Conservation (phyloP, 37 sponge, comb jelly and placozoan species). For the Beroe forskalii region DNA sequence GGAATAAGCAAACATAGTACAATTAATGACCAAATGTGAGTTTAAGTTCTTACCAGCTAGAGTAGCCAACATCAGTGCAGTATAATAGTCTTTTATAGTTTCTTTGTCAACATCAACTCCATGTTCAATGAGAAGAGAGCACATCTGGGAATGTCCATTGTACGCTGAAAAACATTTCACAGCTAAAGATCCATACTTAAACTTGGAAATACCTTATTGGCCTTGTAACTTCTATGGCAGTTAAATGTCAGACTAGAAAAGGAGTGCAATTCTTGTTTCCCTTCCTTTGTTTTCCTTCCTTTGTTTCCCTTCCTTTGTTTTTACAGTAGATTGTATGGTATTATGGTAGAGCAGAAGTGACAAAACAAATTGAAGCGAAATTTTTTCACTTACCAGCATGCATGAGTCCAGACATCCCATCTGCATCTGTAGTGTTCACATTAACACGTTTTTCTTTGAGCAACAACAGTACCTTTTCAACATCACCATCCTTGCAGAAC, state of each 20-base stretch:
- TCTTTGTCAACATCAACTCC: conserved; percentile 54
- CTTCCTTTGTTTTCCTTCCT: too few relatives aligned
- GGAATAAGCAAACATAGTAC: too few relatives aligned
- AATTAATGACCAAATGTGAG: too few relatives aligned
- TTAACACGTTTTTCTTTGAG: conserved; percentile 20
- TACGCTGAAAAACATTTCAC: conserved; percentile 59
- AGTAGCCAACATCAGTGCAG: conserved; percentile 55
- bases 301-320: too few relatives aligned
- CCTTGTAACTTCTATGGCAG: too few relatives aligned
- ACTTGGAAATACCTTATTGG: too few relatives aligned
- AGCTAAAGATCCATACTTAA: too few relatives aligned
- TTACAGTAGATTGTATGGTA: too few relatives aligned
- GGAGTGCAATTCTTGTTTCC: too few relatives aligned
- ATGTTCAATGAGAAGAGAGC: conserved; percentile 35
- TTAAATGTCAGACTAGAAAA: too few relatives aligned
- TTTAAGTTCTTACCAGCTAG: conserved; percentile 64
- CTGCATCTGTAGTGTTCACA: conserved; percentile 13
- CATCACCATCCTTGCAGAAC: conserved; percentile 52
- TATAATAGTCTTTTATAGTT: conserved; percentile 30
- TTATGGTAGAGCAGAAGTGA: too few relatives aligned
- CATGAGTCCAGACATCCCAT: conserved; percentile 65
- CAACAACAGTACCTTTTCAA: background rate
- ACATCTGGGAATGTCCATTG: conserved; percentile 13
- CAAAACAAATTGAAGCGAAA: too few relatives aligned
- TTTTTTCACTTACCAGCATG: conserved; percentile 55